These are phyloP conservation scores for Pycnomerus fuliginosus DNA, from an alignment of 2,888 invertebrate genomes.

Conservation along the genomic window DNA sequence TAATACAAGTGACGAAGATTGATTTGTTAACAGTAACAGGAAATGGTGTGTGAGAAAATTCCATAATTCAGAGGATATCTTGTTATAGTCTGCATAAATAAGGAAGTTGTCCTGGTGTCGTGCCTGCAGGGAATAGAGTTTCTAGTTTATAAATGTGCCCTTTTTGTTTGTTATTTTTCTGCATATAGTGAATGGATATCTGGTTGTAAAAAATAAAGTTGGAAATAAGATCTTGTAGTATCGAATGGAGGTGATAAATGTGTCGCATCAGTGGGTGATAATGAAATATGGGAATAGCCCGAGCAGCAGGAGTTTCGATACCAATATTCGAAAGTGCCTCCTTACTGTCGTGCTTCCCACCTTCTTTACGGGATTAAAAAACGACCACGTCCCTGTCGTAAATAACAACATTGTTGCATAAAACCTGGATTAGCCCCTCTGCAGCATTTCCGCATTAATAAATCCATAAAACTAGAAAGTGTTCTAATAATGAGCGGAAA, in stretches of 20 bases:
- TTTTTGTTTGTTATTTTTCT: slow-evolving; percentile 9
- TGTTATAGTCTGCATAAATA: too few relatives aligned
- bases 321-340: slow-evolving; percentile 17
- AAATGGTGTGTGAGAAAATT: too few relatives aligned
- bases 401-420: slow-evolving; percentile 18
- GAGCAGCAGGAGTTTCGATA: slow-evolving; percentile 18
- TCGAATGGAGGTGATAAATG: slow-evolving; percentile 14
- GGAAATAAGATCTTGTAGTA: slow-evolving; percentile 14
- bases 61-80: too few relatives aligned
- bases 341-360: slow-evolving; percentile 12
- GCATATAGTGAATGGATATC: slow-evolving; percentile 5
- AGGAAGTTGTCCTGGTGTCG: too few relatives aligned
- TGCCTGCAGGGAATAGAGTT: too few relatives aligned
- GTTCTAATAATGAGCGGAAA: not conserved
- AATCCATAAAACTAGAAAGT: not conserved
- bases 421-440: not conserved
- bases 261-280: slow-evolving; percentile 20
- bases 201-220: slow-evolving; percentile 3
- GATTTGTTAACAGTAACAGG: too few relatives aligned
- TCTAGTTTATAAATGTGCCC: too few relatives aligned
- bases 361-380: slow-evolving; percentile 18
- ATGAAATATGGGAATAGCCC: slow-evolving; percentile 23
- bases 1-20: too few relatives aligned
- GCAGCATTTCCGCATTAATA: not conserved
- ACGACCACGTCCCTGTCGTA: slow-evolving; percentile 13